Base-by-base conservation (phyloP, 2,113 vertebrate species). In the Chionodraco myersi region DNA sequence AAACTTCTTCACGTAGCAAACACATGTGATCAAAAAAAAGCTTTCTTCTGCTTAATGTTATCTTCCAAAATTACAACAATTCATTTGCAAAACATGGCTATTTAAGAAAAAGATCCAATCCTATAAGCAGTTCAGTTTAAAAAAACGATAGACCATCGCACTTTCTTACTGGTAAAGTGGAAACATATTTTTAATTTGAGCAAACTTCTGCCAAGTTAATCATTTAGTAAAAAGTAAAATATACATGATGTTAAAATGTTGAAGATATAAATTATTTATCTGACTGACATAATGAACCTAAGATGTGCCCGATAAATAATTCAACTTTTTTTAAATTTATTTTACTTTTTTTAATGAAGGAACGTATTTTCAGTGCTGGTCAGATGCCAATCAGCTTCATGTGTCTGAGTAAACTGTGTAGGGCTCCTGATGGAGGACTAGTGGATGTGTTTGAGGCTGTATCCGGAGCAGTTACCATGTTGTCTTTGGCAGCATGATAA, bases 401-500 rank as follows among this genome's bases (percentile, higher is more conserved):
- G 23, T 14, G 6, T 71, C 51, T 58, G 15, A 51, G 21, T 41
- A 78, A 77, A 81, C 10, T 67, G 4, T 54, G 26, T 49, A 58
- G 56, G 41, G 68, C 56, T 69, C 54, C 54, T 72, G 58, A 67
- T 75, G 59, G 75, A 14, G 47, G 30, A 36, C n/a, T 71, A 15
- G 23, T 53, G 57, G 44, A 72, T 65, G 23, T 76, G 56, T 75
- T 61, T 77, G 48, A 67, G 44, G 64, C 47, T 56, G 64, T n/a
- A 63, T 16, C 71, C 53, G 15, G 12, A 73, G 54, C 69, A 64
- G 75, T 71, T 71, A 71, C 65, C 74, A 49, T 57, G 74, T 81
- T 79, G 62, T 73, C 49, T 69, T 69, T 70, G 74, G 62, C 70
- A 75, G 70, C 65, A 52, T 3, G n/a, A 78, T 84, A 80, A 91